Percentiles rank a stretch among this genome's conserved stretches.
Conservation (phyloP, 2,797 vertebrate genomes). For the Halcyon badia region DNA sequence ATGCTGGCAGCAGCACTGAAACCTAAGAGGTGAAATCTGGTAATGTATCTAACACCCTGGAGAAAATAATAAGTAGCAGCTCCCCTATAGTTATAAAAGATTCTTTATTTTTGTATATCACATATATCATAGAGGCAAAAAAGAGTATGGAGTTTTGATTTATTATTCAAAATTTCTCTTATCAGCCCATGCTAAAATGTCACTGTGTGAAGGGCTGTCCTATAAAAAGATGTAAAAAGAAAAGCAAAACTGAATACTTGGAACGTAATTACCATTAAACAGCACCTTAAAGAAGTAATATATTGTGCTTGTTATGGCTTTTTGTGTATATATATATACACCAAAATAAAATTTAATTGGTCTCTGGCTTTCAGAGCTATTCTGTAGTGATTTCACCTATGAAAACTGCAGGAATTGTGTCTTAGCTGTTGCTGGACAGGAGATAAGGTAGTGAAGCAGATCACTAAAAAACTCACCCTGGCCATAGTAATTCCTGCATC, state of each 20-base stretch:
- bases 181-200: background rate
- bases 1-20: background rate
- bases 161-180: background rate
- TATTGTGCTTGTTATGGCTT: background rate
- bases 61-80: conserved; percentile 5
- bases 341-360: background rate
- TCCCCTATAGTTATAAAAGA: background rate
- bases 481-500: background rate
- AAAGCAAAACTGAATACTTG: background rate
- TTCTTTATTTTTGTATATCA: background rate
- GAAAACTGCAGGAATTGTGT: background rate
- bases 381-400: background rate
- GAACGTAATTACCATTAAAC: background rate
- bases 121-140: background rate
- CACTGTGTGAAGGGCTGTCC: background rate
- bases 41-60: background rate
- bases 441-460: background rate
- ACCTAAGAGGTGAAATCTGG: background rate
- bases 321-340: background rate
- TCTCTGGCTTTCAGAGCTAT: background rate
- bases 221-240: background rate
- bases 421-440: background rate
- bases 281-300: background rate
- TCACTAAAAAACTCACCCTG: background rate
- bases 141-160: background rate